phyloP scores from a whole-genome alignment of 2,113 vertebrate species.

The Solea solea region DNA sequence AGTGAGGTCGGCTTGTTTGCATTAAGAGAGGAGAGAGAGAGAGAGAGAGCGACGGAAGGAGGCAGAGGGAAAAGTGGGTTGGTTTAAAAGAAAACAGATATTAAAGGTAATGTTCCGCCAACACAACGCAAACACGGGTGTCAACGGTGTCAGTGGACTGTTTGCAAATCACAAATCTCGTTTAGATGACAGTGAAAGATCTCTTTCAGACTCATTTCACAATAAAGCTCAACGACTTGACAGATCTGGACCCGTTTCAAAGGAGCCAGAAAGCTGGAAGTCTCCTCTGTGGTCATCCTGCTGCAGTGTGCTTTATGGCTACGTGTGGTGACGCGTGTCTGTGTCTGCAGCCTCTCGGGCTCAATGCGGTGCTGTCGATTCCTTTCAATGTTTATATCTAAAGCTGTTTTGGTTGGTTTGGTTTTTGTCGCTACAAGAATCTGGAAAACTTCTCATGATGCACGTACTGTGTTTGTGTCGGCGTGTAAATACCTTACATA shows the following conservation, averaged over 20 bases:
- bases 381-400: constrained; percentile 5
- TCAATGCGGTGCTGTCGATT: constrained; percentile 39
- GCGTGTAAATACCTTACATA: background rate
- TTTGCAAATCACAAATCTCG: background rate
- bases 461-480: background rate
- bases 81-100: constrained; percentile 4
- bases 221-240: constrained; percentile 3
- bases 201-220: constrained; percentile 6
- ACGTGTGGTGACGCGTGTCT: constrained; percentile 54
- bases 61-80: constrained; percentile 12
- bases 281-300: constrained; percentile 34
- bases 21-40: constrained; percentile 22
- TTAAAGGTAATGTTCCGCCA: background rate
- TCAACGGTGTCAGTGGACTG: background rate
- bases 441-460: too few relatives aligned
- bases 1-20: constrained; percentile 57
- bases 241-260: constrained; percentile 52
- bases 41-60: constrained; percentile 22
- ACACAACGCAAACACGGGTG: background rate
- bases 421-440: background rate
- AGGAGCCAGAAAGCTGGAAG: constrained; percentile 23
- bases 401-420: background rate
- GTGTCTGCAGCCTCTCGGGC: constrained; percentile 51
- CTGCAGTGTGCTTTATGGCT: constrained; percentile 67
- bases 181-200: constrained; percentile 2